Evolutionary conservation across 2,797 vertebrate species (phyloP), one percentile per base, ranked within the genome.

Genomic region (Pseudocheirus occidentalis): DNA sequence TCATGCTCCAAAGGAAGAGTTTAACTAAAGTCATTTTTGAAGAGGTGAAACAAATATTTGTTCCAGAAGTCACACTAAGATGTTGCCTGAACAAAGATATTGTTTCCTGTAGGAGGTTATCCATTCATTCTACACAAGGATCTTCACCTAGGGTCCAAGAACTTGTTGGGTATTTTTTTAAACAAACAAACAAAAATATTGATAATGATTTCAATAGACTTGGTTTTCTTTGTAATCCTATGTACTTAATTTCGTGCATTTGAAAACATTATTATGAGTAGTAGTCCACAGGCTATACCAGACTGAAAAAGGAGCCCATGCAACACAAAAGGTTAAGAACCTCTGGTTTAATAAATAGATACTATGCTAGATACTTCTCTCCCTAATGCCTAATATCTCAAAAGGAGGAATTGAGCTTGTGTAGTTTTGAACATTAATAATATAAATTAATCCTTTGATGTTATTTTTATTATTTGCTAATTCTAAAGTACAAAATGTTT

Each of bases 401-500:
- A 40, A 56, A 50, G n/a, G 11, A 62, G 53, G 56, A 55, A 31
- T 9, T 56, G 9, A 31, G 66, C 28, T 94, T 73, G 81, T 94
- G 34, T 91, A 46, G 46, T 7, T 34, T 62, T 31, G 92, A 81
- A 29, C 54, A 90, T 46, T 91, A 31, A 13, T 90, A 54, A 4
- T 27, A 94, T 62, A 73, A 62, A 56, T 2, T 66, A 53, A 90
- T n/a, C 89, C 90, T 92, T 91, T 62, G 89, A 93, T 54, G 24
- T 13, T 87, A 87, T 87, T 87, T 46, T 87, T 73, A 87, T 95
- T 96, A 93, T 95, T 91, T 94, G 62, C 46, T 92, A 2, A 95
- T 94, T 95, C 92, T 66, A 18, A 93, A 92, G 94, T 90, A 28
- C 93, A 55, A 96, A 50, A 11, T 29, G 34, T 62, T 95, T 87